Evolutionary conservation across 2,888 invertebrate species (phyloP), one percentile per base, ranked within the genome.

Genomic region (Stomorhina lunata): DNA sequence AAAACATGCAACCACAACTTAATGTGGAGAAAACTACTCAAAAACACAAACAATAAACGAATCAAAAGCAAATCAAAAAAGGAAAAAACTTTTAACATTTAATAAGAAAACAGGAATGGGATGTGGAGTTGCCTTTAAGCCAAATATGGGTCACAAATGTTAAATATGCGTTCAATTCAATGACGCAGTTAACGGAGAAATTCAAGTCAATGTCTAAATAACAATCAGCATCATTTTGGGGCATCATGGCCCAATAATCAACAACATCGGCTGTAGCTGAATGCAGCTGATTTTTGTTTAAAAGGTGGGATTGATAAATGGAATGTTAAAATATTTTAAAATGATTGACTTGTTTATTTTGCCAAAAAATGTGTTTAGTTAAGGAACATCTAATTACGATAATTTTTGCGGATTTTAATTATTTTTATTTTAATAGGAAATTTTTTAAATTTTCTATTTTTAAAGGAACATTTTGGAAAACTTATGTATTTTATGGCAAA

Each of bases 101-200:
- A 45, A 48, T 48, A 34, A 50, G 40, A 53, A 81, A 65, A 69
- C 50, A 15, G 45, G 37, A 73, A 50, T 50, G 59, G 5, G 34
- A 15, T 57, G 32, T 55, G 6, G 12, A 15, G 32, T 15, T 73
- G 68, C 45, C 63, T 81, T 78, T 50, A 37, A 50, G 37, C 61
- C 48, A 61, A 68, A 82, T 71, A 61, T 79, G 72, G 82, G 82
- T 76, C 82, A 82, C 71, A 63, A 75, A 69, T 78, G 72, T 78
- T 68, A 53, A 78, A 73, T 69, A 37, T 34, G 73, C 73, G 55
- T 78, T 81, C 53, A 65, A 61, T 72, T 43, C 22, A 69, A 43
- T 48, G 12, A 7, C 55, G 7, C 29, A 43, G 43, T 20, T 20
- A 53, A 66, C n/a, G 59, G 66, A 80, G 79, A 80, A 80, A 80